These are phyloP conservation scores for Mormyrops boulengeri DNA, from an alignment of 2,797 vertebrate species.

Conservation along the genomic window DNA sequence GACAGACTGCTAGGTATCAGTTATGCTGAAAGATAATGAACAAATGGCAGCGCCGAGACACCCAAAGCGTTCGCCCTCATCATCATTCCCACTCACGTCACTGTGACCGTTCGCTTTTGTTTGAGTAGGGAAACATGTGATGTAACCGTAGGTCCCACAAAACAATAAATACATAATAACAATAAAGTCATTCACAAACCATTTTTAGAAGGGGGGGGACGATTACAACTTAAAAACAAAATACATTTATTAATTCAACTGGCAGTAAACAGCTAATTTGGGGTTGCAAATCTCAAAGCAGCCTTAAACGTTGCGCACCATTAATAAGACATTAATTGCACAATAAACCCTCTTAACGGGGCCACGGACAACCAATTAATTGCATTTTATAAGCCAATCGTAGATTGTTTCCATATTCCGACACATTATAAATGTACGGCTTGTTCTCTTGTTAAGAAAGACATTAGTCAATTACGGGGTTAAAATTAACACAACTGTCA, in stretches of 20 bases:
- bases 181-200: slow-evolving; percentile 7
- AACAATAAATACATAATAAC: background rate
- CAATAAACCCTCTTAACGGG: slow-evolving; percentile 11
- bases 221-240: background rate
- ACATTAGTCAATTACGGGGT: slow-evolving; percentile 8
- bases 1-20: background rate
- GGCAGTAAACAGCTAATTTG: slow-evolving; percentile 18
- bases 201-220: background rate
- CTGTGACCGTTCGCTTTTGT: background rate
- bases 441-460: background rate
- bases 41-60: background rate
- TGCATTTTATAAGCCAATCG: slow-evolving; percentile 15
- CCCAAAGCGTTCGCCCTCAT: background rate
- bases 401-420: slow-evolving; percentile 20
- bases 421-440: slow-evolving; percentile 19
- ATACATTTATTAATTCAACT: background rate
- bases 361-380: slow-evolving; percentile 10
- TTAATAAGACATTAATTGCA: slow-evolving; percentile 16
- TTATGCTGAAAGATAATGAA: background rate
- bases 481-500: slow-evolving; percentile 26
- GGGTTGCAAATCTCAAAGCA: slow-evolving; percentile 6
- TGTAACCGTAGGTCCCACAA: background rate
- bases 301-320: slow-evolving; percentile 4
- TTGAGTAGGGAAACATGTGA: background rate
- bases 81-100: background rate